A percentile compares a stretch with the other conserved stretches of the same genome.
phyloP scores from a whole-genome alignment of 2,888 invertebrate species.

The Cataglyphis cursor region DNA sequence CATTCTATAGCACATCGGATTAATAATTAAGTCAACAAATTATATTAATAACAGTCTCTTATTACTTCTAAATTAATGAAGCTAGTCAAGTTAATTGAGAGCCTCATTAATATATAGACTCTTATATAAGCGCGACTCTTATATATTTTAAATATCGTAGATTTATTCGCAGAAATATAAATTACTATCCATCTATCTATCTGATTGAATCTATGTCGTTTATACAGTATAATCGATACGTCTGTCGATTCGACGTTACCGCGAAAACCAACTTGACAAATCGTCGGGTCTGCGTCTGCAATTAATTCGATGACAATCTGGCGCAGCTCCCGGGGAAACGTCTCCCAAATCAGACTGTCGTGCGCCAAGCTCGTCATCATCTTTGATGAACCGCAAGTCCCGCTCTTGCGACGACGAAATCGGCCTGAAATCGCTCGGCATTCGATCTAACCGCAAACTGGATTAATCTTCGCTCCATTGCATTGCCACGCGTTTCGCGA shows the following conservation, averaged over 20 bases:
- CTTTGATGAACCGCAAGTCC: constrained; percentile 48
- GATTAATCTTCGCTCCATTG: constrained; percentile 39
- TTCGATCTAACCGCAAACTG: constrained; percentile 42
- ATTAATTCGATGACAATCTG: constrained; percentile 42
- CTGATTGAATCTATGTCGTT: neutral
- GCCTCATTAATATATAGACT: neutral
- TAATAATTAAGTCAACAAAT: constrained; percentile 19
- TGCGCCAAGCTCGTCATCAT: constrained; percentile 24
- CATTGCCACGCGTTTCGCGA: constrained; percentile 28
- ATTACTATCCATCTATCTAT: neutral
- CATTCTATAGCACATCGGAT: neutral
- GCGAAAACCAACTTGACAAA: constrained; percentile 18
- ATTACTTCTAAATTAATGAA: neutral
- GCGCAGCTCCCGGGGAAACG: constrained; percentile 23
- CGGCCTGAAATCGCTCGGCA: constrained; percentile 25
- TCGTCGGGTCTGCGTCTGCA: constrained; percentile 13
- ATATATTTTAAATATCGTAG: neutral
- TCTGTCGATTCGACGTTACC: constrained; percentile 12
- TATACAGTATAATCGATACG: constrained; percentile 26
- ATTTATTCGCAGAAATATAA: neutral
- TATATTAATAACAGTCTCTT: neutral
- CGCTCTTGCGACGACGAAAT: constrained; percentile 40
- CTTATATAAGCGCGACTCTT: neutral
- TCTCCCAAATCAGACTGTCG: constrained; percentile 43
- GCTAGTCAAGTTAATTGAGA: constrained; percentile 10